These are phyloP conservation scores for Emydura subglobosa DNA, from an alignment of 2,113 vertebrate species.

Conservation along the genomic window DNA sequence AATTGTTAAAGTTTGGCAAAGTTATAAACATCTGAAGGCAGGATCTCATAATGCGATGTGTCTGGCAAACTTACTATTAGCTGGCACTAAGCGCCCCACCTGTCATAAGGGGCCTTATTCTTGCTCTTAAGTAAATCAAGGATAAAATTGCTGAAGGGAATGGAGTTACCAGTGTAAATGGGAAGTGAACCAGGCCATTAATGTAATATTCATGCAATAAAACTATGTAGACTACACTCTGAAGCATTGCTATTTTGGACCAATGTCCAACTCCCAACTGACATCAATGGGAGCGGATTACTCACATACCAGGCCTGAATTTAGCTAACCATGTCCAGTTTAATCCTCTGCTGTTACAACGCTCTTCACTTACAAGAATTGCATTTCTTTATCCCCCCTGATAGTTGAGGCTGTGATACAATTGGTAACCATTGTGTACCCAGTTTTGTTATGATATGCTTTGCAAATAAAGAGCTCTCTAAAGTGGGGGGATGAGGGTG, in stretches of 20 bases:
- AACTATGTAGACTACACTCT: background rate
- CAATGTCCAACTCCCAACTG: background rate
- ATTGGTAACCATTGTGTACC: background rate
- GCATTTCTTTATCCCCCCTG: background rate
- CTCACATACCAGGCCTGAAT: background rate
- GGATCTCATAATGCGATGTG: background rate
- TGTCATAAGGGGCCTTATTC: background rate
- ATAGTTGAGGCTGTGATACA: background rate
- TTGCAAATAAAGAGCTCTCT: background rate
- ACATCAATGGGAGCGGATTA: background rate
- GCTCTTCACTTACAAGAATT: background rate
- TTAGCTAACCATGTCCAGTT: background rate
- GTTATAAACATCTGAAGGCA: background rate
- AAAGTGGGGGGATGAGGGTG: background rate
- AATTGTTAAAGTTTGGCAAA: background rate
- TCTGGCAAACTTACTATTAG: background rate
- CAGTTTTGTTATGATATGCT: background rate
- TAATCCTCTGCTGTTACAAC: background rate
- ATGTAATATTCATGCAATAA: background rate
- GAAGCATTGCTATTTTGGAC: background rate
- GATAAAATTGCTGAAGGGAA: background rate
- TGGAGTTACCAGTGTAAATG: background rate
- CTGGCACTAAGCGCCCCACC: background rate
- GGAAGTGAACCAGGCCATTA: background rate
- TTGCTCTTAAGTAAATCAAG: background rate